These are phyloP conservation scores for Napeogenes sylphis DNA, from an alignment of 2,888 invertebrate genomes.

Conservation along the genomic window DNA sequence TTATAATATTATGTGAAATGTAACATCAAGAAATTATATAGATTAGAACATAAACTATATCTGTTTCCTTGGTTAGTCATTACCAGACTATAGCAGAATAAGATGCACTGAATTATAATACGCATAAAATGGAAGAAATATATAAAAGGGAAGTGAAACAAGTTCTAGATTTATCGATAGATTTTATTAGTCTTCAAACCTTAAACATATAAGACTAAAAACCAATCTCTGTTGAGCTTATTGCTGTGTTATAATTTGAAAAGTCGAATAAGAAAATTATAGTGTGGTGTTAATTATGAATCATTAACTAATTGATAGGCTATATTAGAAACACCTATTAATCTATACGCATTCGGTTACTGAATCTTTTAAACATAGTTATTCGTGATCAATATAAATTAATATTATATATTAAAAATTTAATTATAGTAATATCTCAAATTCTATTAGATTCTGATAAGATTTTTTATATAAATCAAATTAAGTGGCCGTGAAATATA, in stretches of 20 bases:
- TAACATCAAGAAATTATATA: no score
- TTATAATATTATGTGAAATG: neutral
- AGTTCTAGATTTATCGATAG: no score
- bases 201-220: neutral
- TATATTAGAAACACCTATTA: constrained; percentile 32
- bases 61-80: no score
- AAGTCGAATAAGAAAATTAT: constrained; percentile 34
- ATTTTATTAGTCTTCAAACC: no score
- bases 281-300: constrained; percentile 38
- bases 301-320: constrained; percentile 41
- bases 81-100: no score
- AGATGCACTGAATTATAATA: no score
- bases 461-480: constrained; percentile 1
- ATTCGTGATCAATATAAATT: constrained; percentile 30
- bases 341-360: constrained; percentile 17
- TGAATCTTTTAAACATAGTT: constrained; percentile 10
- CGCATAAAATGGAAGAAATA: no score
- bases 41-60: no score
- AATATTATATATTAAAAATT: constrained; percentile 26
- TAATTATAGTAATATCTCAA: constrained; percentile 24
- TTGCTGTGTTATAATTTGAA: constrained; percentile 31
- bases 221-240: neutral
- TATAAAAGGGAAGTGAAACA: no score
- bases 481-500: neutral
- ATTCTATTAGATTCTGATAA: constrained; percentile 2